Base-by-base conservation (phyloP, 2,888 invertebrate genomes). In the Aelia acuminata region DNA sequence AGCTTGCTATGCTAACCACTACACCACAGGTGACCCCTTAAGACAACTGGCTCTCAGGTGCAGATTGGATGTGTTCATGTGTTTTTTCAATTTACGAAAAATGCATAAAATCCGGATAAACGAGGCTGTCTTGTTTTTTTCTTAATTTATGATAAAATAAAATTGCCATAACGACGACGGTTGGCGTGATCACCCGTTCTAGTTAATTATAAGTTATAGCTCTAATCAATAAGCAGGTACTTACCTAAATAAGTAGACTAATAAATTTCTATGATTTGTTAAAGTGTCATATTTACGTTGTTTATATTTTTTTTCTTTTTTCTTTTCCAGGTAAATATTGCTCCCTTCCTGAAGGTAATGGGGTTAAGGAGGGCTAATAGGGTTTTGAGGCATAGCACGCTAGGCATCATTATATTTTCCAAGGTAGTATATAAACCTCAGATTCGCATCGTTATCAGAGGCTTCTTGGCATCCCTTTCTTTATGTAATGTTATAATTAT, bases 321-420 rank as follows among this genome's bases (percentile, higher is more conserved):
- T 57, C 4, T 57, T 31, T 63, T 63, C 0, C 63, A 63, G 63
- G 63, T 63, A 63, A 63, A 63, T 63, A 63, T 63, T 15, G 31
- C 63, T 63, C 31, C n/a, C 63, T 63, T 63, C 63, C 63, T 63
- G 31, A 31, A 63, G 18, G 18, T 63, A 63, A 63, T 63, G 63
- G 31, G 35, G 31, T 63, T 63, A 63, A 63, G 31, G 63, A 63
- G 63, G 31, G 1, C 26, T 31, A 63, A 63, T 31, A 31, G 0
- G 15, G 63, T 3, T 31, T 3, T 31, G 63, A 31, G 63, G 31
- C 31, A 63, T 5, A 5, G 63, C 63, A 63, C 63, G 63, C 63
- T 31, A 63, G 63, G 15, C n/a, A 63, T 63, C 63, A 31, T 63
- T 63, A 63, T 63, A 31, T 63, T 63, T 63, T 13, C 63, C 26